A percentile compares a stretch with the other conserved stretches of the same genome.
phyloP scores from a whole-genome alignment of 1,140 invertebrate species.

The Drosophila ironensis region DNA sequence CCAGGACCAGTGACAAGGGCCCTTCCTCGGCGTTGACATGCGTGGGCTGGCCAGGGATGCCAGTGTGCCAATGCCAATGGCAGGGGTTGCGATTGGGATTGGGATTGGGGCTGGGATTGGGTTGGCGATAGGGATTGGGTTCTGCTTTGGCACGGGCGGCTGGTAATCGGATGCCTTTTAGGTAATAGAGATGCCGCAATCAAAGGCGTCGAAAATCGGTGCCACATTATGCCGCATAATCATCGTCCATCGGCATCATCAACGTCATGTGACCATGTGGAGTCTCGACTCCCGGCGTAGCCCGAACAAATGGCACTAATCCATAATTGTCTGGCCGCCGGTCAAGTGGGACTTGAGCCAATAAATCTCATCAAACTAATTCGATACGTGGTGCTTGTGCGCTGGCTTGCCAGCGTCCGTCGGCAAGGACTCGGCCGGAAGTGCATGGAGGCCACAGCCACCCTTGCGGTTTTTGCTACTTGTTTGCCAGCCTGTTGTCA shows the following conservation, averaged over 20 bases:
- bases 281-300: conserved; percentile 40
- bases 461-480: conserved; percentile 73
- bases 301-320: conserved; percentile 78
- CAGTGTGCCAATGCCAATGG: conserved; percentile 5
- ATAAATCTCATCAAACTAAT: conserved; percentile 81
- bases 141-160: background rate
- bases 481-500: conserved; percentile 79
- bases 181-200: conserved; percentile 51
- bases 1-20: conserved; percentile 63
- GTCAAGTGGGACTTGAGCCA: conserved; percentile 80
- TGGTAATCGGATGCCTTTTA: conserved; percentile 69
- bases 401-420: background rate
- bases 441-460: conserved; percentile 22
- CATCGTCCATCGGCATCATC: conserved; percentile 40
- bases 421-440: conserved; percentile 3
- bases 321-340: conserved; percentile 77
- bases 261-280: conserved; percentile 41
- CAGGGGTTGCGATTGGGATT: background rate
- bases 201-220: conserved; percentile 61
- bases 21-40: conserved; percentile 58
- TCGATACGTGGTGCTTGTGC: conserved; percentile 53
- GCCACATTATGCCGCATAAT: conserved; percentile 61
- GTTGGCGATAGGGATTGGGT: conserved; percentile 2
- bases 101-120: conserved; percentile 7
- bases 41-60: conserved; percentile 57